phyloP scores from a whole-genome alignment of 2,113 vertebrate genomes.

The Clinocottus analis region DNA sequence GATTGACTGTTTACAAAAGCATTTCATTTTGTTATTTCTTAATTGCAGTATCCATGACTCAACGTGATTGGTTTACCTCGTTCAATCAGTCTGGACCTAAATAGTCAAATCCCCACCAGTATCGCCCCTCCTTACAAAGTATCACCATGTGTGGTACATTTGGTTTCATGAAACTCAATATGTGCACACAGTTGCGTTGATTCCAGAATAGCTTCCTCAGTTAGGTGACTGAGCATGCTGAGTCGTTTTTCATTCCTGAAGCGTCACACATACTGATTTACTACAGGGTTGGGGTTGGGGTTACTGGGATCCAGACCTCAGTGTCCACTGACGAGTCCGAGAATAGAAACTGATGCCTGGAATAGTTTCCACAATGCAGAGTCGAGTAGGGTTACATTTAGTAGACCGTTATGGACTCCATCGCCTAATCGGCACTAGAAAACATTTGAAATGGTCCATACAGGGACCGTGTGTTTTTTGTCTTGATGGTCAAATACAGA shows the following conservation, averaged over 20 bases:
- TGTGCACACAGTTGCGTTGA: background rate
- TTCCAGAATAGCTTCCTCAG: background rate
- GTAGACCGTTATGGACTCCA: background rate
- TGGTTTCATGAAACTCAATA: background rate
- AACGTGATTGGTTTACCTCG: background rate
- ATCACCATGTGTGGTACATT: background rate
- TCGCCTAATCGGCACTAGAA: background rate
- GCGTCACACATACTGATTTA: background rate
- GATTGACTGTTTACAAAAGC: background rate
- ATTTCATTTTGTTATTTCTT: slow-evolving; percentile 19
- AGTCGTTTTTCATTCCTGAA: slow-evolving; percentile 22
- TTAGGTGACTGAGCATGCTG: slow-evolving; percentile 1
- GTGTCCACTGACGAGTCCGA: slow-evolving; percentile 43
- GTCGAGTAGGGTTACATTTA: slow-evolving; percentile 19
- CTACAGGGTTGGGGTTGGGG: background rate
- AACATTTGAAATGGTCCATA: background rate
- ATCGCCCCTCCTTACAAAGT: background rate
- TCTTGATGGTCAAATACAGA: background rate
- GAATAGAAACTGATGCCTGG: slow-evolving; percentile 56
- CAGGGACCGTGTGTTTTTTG: background rate
- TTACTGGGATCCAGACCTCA: slow-evolving; percentile 28
- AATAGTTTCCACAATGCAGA: slow-evolving; percentile 59
- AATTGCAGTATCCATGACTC: background rate
- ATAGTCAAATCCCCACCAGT: background rate
- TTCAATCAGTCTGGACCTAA: background rate